phyloP scores from a whole-genome alignment of 2,113 vertebrate species.

The Ptyas mucosa region DNA sequence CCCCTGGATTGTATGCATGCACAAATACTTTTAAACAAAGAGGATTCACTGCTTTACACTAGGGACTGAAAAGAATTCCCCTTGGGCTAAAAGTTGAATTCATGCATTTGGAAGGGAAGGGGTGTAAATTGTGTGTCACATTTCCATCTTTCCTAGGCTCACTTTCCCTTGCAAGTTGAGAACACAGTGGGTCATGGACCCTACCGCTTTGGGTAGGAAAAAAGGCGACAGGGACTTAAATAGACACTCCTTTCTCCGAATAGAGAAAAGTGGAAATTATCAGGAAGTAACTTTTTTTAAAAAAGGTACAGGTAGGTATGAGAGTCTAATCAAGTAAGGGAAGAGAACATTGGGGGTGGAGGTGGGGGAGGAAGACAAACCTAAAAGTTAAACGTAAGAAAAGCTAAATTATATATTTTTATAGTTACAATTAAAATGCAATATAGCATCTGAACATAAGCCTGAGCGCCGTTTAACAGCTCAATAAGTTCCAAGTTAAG shows the following conservation, averaged over 20 bases:
- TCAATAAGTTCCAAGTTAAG: constrained; percentile 63
- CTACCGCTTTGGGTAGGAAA: background rate
- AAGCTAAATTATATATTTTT: constrained; percentile 35
- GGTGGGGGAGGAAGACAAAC: constrained; percentile 50
- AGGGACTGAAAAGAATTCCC: background rate
- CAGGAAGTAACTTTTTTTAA: constrained; percentile 36
- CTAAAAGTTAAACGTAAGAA: constrained; percentile 62
- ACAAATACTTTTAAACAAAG: background rate
- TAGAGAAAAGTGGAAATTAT: constrained; percentile 36
- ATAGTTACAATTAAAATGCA: constrained; percentile 32
- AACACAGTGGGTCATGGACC: constrained; percentile 1
- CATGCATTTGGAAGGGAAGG: background rate
- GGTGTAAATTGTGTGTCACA: background rate
- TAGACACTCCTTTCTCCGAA: background rate
- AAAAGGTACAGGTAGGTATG: constrained; percentile 12
- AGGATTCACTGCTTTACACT: background rate
- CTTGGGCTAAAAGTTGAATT: background rate
- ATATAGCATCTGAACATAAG: constrained; percentile 57
- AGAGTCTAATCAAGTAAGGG: constrained; percentile 52
- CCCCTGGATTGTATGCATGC: background rate
- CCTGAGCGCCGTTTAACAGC: constrained; percentile 58
- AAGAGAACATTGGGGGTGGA: constrained; percentile 22
- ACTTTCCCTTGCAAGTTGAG: background rate
- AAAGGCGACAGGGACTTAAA: background rate
- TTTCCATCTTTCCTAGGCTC: background rate